Conservation (phyloP, 2,113 vertebrate genomes). For the Amblyopsis rosae region DNA sequence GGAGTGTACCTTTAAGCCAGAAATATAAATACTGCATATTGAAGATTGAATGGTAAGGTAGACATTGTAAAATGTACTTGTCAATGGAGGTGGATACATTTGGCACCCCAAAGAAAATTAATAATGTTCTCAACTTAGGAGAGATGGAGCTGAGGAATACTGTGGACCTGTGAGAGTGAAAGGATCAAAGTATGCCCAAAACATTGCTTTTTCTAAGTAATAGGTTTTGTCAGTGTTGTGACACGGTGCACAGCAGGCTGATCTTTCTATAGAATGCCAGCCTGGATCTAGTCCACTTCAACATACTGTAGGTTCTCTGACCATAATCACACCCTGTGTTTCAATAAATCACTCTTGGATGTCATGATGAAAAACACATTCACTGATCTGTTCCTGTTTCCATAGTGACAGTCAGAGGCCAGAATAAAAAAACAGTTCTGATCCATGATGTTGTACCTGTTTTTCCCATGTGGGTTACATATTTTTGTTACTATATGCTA, state of each 20-base stretch:
- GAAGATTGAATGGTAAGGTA: no score
- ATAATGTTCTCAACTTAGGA: slow-evolving; percentile 2
- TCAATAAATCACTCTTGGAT: slow-evolving; percentile 30
- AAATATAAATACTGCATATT: no score
- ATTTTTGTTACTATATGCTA: no score
- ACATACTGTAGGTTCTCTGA: slow-evolving; percentile 34
- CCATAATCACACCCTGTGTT: slow-evolving; percentile 44
- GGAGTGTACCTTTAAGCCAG: no score
- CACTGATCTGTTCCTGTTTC: not conserved
- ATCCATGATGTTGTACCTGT: no score
- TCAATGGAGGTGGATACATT: no score
- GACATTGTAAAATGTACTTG: no score
- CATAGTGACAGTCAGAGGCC: not conserved
- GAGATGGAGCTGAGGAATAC: slow-evolving; percentile 14
- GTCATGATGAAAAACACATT: slow-evolving; percentile 25
- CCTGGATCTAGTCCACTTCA: slow-evolving; percentile 45
- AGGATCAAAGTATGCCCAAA: slow-evolving; percentile 40
- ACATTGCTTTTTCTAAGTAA: slow-evolving; percentile 41
- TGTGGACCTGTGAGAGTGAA: slow-evolving; percentile 6
- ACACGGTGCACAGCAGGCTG: slow-evolving; percentile 28
- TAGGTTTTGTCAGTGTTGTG: slow-evolving; percentile 47
- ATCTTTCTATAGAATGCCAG: slow-evolving; percentile 46
- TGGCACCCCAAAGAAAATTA: not conserved
- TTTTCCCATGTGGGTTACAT: not conserved
- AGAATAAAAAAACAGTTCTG: not conserved